Evolutionary conservation across 2,888 invertebrate genomes (phyloP).

Genomic region (Drosophila sordidula): DNA sequence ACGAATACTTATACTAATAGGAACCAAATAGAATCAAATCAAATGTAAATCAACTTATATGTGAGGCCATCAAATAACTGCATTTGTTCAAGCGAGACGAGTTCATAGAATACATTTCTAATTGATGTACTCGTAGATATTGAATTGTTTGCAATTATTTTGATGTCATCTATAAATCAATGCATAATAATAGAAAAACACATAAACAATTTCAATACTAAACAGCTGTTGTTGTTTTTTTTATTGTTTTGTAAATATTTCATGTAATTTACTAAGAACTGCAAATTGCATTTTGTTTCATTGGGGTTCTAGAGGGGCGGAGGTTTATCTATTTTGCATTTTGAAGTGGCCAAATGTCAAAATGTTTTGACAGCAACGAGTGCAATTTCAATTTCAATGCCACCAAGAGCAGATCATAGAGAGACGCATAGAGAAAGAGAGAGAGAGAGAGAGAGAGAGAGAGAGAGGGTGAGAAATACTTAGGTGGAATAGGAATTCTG

Average conservation of each 20-base stretch:
- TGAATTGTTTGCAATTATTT: conserved; percentile 70
- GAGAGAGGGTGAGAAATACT: not conserved
- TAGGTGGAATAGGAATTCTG: conserved; percentile 34
- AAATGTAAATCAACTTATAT: conserved; percentile 19
- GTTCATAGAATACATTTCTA: conserved; percentile 18
- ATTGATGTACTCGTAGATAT: conserved; percentile 32
- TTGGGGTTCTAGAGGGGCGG: conserved; percentile 14
- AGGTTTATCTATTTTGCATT: conserved; percentile 49
- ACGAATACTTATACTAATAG: conserved; percentile 54
- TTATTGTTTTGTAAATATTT: conserved; percentile 51
- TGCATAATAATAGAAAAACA: conserved; percentile 50
- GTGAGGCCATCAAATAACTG: conserved; percentile 52
- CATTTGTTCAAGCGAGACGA: conserved; percentile 22
- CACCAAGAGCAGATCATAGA: conserved; percentile 21
- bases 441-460: conserved; percentile 2
- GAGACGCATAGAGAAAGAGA: conserved; percentile 2
- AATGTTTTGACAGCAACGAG: conserved; percentile 64
- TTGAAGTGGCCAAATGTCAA: conserved; percentile 68
- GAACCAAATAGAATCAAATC: conserved; percentile 28
- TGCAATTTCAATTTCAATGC: conserved; percentile 70
- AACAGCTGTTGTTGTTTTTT: conserved; percentile 30
- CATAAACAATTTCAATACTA: conserved; percentile 46
- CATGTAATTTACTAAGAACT: conserved; percentile 68
- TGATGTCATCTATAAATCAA: conserved; percentile 51
- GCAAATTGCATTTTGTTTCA: conserved; percentile 39